Conservation (phyloP, 2,797 vertebrate genomes). For the Chloroceryle inda region DNA sequence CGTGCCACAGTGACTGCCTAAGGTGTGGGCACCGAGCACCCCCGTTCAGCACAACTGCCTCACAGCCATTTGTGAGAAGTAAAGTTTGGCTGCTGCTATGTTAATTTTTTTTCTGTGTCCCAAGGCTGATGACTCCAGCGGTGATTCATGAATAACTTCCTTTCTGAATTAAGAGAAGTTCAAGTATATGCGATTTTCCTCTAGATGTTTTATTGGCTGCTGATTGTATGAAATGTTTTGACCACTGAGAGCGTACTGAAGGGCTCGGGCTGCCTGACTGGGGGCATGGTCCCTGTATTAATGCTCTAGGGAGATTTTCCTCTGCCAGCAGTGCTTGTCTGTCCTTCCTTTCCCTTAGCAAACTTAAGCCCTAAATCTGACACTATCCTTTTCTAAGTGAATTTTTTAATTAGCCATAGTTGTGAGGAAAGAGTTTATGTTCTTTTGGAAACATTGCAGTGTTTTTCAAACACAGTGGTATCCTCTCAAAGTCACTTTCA, state of each 20-base stretch:
- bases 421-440: neutral
- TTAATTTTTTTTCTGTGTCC: neutral
- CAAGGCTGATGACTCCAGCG: constrained; percentile 30
- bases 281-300: neutral
- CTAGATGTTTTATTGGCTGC: neutral
- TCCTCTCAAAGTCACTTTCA: neutral
- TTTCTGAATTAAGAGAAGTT: constrained; percentile 38
- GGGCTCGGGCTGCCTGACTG: neutral
- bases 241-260: neutral
- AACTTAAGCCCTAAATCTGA: neutral
- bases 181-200: neutral
- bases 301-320: neutral
- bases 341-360: neutral
- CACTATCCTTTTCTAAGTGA: neutral
- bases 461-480: neutral
- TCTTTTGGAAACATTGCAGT: neutral
- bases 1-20: neutral
- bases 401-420: neutral
- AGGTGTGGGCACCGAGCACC: neutral
- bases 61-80: neutral
- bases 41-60: neutral
- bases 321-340: neutral
- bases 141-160: constrained; percentile 50
- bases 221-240: neutral
- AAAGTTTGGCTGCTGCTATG: neutral